Percentiles rank a stretch among this genome's conserved stretches.
Evolutionary conservation across 2,888 invertebrate species (phyloP).

Genomic region (Yponomeuta malinellus): DNA sequence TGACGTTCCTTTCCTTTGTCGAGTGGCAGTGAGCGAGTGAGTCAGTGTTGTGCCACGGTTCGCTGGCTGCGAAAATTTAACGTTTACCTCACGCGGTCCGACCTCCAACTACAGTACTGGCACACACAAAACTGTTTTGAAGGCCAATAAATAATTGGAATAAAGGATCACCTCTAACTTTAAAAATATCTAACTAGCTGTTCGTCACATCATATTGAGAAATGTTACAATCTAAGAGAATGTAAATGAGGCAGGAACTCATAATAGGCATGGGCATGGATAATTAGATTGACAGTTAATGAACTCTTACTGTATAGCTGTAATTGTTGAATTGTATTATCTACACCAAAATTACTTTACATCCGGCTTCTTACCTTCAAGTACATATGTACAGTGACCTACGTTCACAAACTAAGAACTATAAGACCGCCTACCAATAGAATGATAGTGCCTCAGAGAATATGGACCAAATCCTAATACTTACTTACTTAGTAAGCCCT

Average conservation of each 20-base stretch:
- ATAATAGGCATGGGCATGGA: too few species aligned
- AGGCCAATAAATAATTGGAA: background rate
- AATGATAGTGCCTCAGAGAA: background rate
- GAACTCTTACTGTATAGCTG: too few species aligned
- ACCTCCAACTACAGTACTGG: conserved; percentile 18
- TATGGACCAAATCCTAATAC: background rate
- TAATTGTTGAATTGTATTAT: too few species aligned
- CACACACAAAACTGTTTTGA: conserved; percentile 17
- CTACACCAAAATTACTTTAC: too few species aligned
- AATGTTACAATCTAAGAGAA: too few species aligned
- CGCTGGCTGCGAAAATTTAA: conserved; percentile 65
- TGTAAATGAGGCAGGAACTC: too few species aligned
- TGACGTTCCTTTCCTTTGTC: conserved; percentile 32
- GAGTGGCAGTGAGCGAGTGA: conserved; percentile 32
- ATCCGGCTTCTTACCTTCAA: too few species aligned
- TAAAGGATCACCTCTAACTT: background rate
- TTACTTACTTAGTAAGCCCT: background rate
- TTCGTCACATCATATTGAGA: too few species aligned
- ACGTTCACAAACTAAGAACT: too few species aligned
- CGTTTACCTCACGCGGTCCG: conserved; percentile 37
- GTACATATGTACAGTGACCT: too few species aligned
- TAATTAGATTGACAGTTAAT: too few species aligned
- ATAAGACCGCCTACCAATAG: too few species aligned
- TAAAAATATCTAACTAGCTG: background rate
- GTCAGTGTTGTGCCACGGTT: conserved; percentile 55